These are phyloP conservation scores for Eilema sororculum DNA, from an alignment of 2,888 invertebrate species.

Conservation along the genomic window DNA sequence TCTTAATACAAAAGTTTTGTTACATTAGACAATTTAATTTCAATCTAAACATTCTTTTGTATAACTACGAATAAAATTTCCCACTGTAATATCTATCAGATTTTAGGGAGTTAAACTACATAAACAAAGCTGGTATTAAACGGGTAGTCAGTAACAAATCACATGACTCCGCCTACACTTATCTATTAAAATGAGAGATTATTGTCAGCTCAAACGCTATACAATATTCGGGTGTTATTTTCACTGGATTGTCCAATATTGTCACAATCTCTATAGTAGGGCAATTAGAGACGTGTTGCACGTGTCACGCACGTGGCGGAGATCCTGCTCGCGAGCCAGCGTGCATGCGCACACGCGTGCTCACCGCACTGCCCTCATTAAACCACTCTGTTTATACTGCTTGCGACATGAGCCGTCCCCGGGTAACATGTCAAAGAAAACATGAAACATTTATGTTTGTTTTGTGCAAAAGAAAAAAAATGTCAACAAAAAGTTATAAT, in stretches of 20 bases:
- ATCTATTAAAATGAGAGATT: constrained; percentile 87
- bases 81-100: constrained; percentile 33
- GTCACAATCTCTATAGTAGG: constrained; percentile 82
- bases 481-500: constrained; percentile 46
- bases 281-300: constrained; percentile 85
- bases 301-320: constrained; percentile 80
- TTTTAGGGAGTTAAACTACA: constrained; percentile 39
- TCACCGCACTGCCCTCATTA: constrained; percentile 68
- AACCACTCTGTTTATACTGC: constrained; percentile 75
- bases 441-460: constrained; percentile 27
- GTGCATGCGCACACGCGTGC: constrained; percentile 62
- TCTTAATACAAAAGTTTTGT: neutral
- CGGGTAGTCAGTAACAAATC: constrained; percentile 72
- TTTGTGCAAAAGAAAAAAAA: neutral
- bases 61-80: constrained; percentile 30
- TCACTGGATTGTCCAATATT: constrained; percentile 86
- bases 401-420: constrained; percentile 61
- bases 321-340: constrained; percentile 40
- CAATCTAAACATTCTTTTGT: neutral
- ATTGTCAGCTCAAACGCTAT: constrained; percentile 74
- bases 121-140: constrained; percentile 56
- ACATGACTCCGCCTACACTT: constrained; percentile 82
- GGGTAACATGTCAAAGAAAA: constrained; percentile 68
- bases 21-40: too few species aligned
- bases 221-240: constrained; percentile 82